Evolutionary conservation across 2,888 invertebrate genomes (phyloP), one percentile per base, ranked within the genome.

Genomic region (Syrista parreyssii): DNA sequence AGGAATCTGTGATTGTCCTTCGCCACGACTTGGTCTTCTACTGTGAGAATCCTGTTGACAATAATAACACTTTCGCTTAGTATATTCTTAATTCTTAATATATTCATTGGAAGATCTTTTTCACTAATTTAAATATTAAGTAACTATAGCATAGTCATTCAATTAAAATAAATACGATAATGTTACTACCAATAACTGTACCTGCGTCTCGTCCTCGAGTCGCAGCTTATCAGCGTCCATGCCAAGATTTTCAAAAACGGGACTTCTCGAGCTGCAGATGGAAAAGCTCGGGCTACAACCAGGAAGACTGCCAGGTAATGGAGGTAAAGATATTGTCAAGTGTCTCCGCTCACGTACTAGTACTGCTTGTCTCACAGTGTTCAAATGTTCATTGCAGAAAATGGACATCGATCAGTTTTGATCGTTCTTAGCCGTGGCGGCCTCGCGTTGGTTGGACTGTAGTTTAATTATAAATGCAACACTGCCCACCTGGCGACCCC

Each of bases 191-290:
- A 9, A 71, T 71, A 23, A 15, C 11, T 33, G 12, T 71, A 85
- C 86, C 86, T 84, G 79, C 68, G 78, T 82, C 76, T 86, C 84
- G 81, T 83, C 79, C 75, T 84, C 84, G 36, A 83, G 74, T 23
- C 81, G 77, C 73, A 85, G 77, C 36, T 73, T 81, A 73, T 83
- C 82, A 73, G 80, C 82, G 77, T 82, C 83, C 82, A 84, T 83
- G 36, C 73, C 76, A 77, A 78, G 36, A 76, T 73, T 73, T 73
- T 76, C 34, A 33, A 12, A 74, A 71, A 71, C 12, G 32, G 11
- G 11, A 11, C 71, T 75, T 36, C 68, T 82, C 80, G 75, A 76
- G 79, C 34, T 77, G 75, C 76, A 76, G 76, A 79, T 79, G 71
- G 81, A 81, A 72, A 78, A 79, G 78, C 81, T 84, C 73, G 82